Base-by-base conservation (phyloP, 2,888 invertebrate genomes). In the Hedychridium roseum region DNA sequence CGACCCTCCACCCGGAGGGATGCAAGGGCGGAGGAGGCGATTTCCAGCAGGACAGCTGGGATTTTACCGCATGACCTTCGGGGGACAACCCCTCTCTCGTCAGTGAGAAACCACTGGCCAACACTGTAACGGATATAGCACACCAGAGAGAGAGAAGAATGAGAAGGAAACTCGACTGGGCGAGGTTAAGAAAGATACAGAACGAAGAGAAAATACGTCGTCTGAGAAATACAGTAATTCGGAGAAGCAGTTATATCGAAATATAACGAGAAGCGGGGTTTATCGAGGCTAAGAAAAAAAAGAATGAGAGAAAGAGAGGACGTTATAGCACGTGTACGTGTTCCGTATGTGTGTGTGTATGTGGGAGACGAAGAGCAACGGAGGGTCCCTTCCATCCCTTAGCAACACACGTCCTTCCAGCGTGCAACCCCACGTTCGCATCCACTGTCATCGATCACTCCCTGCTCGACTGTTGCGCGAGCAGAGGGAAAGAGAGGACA, bases 71-170 rank as follows among this genome's bases (percentile, higher is more conserved):
- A 57, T 67, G 68, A 68, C 64, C 71, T 67, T 68, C n/a, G 68
- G 46, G 66, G 63, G 61, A 53, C 62, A 64, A 66, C 59, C 62
- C 66, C 70, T 73, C 74, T 73, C 70, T 71, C 71, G 67, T 70
- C 66, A 71, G 70, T 76, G 73, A 73, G 70, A 74, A 68, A 72
- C 70, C 71, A 71, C 66, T 70, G 69, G 68, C 71, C 73, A 71
- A 75, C 72, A 71, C 73, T 73, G 69, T 61, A 71, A 72, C 68
- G 68, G 64, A 70, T 65, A 71, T 62, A 66, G 69, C n/a, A n/a
- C n/a, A n/a, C n/a, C n/a, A 65, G 66, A 68, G 57, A 60, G 34
- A 71, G 58, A 68, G 60, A 71, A 61, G 59, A 59, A 53, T 6
- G 23, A 59, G 54, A 50, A 52, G 54, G 54, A 43, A 59, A 57